Conservation (phyloP, 2,888 invertebrate species). For the Isotomurus palustris region DNA sequence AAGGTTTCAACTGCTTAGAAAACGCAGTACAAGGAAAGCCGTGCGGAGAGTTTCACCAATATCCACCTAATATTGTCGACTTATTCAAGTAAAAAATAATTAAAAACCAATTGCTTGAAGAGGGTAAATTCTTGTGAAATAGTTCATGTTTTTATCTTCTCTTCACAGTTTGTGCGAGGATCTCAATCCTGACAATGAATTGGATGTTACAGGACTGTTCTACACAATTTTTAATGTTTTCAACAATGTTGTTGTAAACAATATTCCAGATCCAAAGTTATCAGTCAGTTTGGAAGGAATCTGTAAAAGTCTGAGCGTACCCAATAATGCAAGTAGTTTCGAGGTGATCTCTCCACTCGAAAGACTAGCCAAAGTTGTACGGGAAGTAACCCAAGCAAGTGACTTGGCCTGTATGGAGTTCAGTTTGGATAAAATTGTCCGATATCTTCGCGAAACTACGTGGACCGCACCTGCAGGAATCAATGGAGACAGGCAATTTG, state of each 20-base stretch:
- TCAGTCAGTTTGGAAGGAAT: slow-evolving; percentile 17
- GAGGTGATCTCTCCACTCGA: slow-evolving; percentile 11
- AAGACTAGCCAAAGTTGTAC: slow-evolving; percentile 16
- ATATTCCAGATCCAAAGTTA: slow-evolving; percentile 20
- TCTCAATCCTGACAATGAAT: slow-evolving; percentile 8
- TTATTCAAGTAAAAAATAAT: too few species aligned
- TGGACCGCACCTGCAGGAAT: slow-evolving; percentile 21
- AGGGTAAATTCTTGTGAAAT: too few species aligned
- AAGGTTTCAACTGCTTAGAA: slow-evolving; percentile 21
- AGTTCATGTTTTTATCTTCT: too few species aligned
- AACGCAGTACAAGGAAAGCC: slow-evolving; percentile 15
- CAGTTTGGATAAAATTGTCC: slow-evolving; percentile 18
- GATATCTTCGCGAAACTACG: slow-evolving; percentile 10
- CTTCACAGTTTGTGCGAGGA: slow-evolving; percentile 22
- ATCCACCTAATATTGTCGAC: too few species aligned
- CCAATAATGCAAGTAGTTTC: neutral
- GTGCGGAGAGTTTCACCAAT: slow-evolving; percentile 12
- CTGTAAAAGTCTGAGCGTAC: slow-evolving; percentile 9
- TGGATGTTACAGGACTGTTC: slow-evolving; percentile 20
- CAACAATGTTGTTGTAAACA: slow-evolving; percentile 26
- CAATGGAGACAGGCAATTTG: slow-evolving; percentile 22
- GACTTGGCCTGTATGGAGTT: slow-evolving; percentile 19
- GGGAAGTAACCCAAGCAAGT: slow-evolving; percentile 20
- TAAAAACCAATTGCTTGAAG: too few species aligned
- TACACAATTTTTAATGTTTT: slow-evolving; percentile 26